These are phyloP conservation scores for Vultur gryphus DNA, from an alignment of 2,797 vertebrate species.

Conservation along the genomic window DNA sequence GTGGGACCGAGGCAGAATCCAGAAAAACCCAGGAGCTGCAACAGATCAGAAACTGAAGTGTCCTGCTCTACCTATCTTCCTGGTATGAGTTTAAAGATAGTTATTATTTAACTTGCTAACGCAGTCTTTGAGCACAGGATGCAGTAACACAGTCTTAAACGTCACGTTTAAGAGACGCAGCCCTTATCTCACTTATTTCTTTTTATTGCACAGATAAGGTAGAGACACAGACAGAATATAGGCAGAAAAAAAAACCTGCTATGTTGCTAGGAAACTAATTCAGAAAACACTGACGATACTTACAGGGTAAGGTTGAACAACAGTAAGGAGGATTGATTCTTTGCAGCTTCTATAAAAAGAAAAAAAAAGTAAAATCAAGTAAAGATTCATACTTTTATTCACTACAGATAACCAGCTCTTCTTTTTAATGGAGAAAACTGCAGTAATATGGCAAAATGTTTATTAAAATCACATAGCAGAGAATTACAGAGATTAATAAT, in stretches of 20 bases:
- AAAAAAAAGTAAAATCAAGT: constrained; percentile 47
- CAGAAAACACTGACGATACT: constrained; percentile 70
- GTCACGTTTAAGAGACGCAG: not conserved
- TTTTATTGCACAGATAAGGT: constrained; percentile 21
- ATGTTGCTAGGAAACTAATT: constrained; percentile 58
- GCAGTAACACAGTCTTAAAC: not conserved
- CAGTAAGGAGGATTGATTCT: constrained; percentile 94
- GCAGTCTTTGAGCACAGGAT: not conserved
- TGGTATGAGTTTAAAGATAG: not conserved
- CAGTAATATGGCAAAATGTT: not conserved
- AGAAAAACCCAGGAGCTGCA: not conserved
- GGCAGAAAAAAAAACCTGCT: not conserved
- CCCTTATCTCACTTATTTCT: not conserved
- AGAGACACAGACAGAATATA: not conserved
- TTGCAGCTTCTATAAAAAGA: constrained; percentile 90
- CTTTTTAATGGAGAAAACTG: constrained; percentile 5
- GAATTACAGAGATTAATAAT: not conserved
- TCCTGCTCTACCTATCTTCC: not conserved
- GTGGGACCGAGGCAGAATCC: not conserved
- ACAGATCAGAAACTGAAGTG: not conserved
- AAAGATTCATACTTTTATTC: constrained; percentile 16
- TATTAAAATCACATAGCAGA: constrained; percentile 3
- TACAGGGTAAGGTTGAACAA: constrained; percentile 95
- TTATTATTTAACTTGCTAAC: not conserved
- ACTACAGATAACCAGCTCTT: not conserved